Evolutionary conservation across 2,113 vertebrate species (phyloP).

Genomic region (Scytalopus superciliaris): DNA sequence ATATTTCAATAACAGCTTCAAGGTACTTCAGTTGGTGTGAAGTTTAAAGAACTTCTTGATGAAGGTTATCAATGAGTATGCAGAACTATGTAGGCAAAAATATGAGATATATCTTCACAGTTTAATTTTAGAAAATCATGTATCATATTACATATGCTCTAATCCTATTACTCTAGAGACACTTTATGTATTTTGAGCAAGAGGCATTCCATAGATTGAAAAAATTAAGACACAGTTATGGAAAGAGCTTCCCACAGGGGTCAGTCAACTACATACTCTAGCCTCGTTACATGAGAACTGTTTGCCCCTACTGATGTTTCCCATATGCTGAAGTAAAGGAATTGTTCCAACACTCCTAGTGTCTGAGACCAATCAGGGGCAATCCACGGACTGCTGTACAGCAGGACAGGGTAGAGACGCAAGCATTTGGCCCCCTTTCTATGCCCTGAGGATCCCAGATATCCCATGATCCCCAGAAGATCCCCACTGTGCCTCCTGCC

Average conservation of each 20-base stretch:
- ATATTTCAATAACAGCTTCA: background rate
- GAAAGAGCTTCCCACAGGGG: background rate
- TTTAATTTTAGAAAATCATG: background rate
- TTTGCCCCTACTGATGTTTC: background rate
- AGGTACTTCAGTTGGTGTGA: background rate
- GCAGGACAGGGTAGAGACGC: background rate
- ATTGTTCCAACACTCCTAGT: background rate
- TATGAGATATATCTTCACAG: background rate
- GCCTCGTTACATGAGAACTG: background rate
- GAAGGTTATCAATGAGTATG: background rate
- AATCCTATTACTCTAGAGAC: background rate
- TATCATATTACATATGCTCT: background rate
- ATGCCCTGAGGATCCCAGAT: background rate
- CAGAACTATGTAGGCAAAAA: background rate
- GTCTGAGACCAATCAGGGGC: background rate
- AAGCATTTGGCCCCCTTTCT: background rate
- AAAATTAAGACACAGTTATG: background rate
- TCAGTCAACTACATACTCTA: background rate
- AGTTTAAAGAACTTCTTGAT: background rate
- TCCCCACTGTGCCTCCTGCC: background rate
- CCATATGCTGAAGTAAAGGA: background rate
- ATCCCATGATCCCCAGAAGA: fast-evolving
- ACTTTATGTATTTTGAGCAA: background rate
- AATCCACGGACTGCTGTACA: too few relatives aligned
- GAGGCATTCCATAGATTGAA: background rate